Conservation (phyloP, 2,113 vertebrate genomes). For the Saccopteryx leptura region DNA sequence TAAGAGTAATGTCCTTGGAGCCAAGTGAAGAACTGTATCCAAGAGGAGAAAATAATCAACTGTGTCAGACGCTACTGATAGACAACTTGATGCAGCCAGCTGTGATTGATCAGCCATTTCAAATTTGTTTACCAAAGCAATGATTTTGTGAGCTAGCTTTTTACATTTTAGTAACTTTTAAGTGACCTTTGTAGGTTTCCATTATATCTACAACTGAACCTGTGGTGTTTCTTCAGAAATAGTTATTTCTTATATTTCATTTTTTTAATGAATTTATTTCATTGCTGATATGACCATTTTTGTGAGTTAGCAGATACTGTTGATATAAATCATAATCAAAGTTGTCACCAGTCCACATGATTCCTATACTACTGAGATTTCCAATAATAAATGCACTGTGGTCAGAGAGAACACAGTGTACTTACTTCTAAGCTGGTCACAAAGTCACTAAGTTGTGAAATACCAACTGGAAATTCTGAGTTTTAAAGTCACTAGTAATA, state of each 20-base stretch:
- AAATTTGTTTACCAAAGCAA: slow-evolving; percentile 22
- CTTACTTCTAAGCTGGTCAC: not conserved
- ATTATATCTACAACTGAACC: not conserved
- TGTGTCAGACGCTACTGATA: not conserved
- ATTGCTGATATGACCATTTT: slow-evolving; percentile 1
- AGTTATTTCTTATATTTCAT: not conserved
- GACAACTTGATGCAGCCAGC: not conserved
- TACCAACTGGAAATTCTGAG: slow-evolving; percentile 18
- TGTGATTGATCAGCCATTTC: not conserved
- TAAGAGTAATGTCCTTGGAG: not conserved
- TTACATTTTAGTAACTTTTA: not conserved
- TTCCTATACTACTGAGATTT: not conserved
- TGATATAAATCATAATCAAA: slow-evolving; percentile 6
- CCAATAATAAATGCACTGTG: not conserved
- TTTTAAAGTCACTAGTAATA: slow-evolving; percentile 28
- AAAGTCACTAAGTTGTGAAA: not conserved
- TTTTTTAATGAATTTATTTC: slow-evolving; percentile 11
- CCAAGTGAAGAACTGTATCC: not conserved
- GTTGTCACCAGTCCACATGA: not conserved
- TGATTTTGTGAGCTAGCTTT: slow-evolving; percentile 11
- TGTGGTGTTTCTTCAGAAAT: not conserved
- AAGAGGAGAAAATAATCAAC: not conserved
- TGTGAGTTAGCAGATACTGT: slow-evolving; percentile 21
- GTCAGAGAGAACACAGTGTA: not conserved
- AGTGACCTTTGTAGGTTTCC: not conserved